Base-by-base conservation (phyloP, 2,888 invertebrate species). In the Helleia helle region DNA sequence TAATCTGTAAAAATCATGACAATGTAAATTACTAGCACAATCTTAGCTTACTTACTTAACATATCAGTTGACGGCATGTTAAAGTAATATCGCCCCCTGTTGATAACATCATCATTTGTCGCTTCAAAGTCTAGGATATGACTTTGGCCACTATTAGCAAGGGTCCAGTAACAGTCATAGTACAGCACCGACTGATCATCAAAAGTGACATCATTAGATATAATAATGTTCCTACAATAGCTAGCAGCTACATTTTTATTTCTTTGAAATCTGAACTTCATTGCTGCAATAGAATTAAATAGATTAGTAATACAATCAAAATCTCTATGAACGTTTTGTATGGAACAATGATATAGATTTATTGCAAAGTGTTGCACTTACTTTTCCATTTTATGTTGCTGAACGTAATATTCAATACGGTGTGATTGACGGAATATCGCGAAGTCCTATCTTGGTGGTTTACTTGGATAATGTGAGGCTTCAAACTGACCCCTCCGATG, bases 331-430 rank as follows among this genome's bases (percentile, higher is more conserved):
- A n/a, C n/a, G n/a, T n/a, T n/a, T n/a, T n/a, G n/a, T n/a, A n/a
- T n/a, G n/a, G n/a, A n/a, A n/a, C n/a, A n/a, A n/a, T n/a, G n/a
- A n/a, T n/a, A n/a, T n/a, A n/a, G n/a, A n/a, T n/a, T n/a, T n/a
- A n/a, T n/a, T n/a, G n/a, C n/a, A n/a, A n/a, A n/a, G n/a, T n/a
- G n/a, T n/a, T n/a, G 18, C 14, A 71, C 81, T 77, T 60, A 83
- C 84, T 76, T 54, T 74, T 80, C 84, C 84, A 84, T 46, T 79
- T 80, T 42, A 84, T 84, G 58, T 81, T 81, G 36, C 65, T 75
- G 43, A 84, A 84, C 7, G 77, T 75, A 12, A 84, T 83, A 50
- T 84, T 84, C 2, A 84, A 56, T 1, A 81, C 73, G 0, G 83
- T 77, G 29, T 66, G 68, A 43, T 79, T 76, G 22, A 66, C 34